These are phyloP conservation scores for Oxystoma pomonae DNA, from an alignment of 2,888 invertebrate species.

Conservation along the genomic window DNA sequence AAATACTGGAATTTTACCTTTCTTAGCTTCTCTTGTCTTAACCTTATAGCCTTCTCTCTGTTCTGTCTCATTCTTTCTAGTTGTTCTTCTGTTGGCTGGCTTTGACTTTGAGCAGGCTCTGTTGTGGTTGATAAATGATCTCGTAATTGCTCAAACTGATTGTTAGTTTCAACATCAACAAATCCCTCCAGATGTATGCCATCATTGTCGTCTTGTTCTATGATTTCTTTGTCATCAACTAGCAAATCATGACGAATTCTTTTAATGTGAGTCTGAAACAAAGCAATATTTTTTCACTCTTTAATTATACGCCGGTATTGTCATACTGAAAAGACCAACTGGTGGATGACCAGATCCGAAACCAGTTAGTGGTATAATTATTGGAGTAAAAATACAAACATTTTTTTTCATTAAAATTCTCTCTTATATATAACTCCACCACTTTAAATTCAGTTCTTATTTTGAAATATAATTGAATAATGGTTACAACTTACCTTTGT, in stretches of 20 bases:
- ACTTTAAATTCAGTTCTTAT: too few species aligned
- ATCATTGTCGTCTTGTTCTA: conserved; percentile 45
- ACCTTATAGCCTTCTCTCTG: conserved; percentile 44
- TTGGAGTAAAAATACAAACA: too few species aligned
- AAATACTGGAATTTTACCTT: too few species aligned
- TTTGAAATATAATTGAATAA: too few species aligned
- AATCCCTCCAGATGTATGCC: conserved; percentile 50
- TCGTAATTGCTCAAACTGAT: conserved; percentile 30
- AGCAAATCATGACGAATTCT: conserved; percentile 61
- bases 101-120: not conserved
- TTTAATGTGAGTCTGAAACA: conserved; percentile 59
- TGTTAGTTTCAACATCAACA: conserved; percentile 53
- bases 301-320: conserved; percentile 1
- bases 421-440: too few species aligned
- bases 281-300: conserved; percentile 8
- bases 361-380: too few species aligned
- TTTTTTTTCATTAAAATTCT: too few species aligned
- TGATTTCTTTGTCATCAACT: conserved; percentile 45
- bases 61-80: conserved; percentile 62
- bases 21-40: conserved; percentile 38
- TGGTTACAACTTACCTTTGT: conserved; percentile 61
- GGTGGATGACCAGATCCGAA: not conserved
- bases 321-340: not conserved
- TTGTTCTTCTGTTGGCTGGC: conserved; percentile 56
- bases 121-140: not conserved